Conservation (phyloP, 2,113 vertebrate species). For the Cygnus atratus region DNA sequence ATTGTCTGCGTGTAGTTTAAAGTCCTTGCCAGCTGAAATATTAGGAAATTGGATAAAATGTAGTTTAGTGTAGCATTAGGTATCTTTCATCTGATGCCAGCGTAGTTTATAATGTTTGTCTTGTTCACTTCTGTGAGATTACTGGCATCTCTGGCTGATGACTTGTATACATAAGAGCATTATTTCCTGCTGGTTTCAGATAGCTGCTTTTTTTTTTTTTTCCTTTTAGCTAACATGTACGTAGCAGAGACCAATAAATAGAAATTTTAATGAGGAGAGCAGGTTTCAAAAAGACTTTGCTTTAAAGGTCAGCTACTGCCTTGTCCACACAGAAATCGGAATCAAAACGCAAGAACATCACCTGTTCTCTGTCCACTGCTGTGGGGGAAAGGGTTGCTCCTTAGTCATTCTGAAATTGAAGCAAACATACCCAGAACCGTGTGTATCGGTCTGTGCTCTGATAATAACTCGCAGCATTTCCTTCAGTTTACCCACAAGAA, state of each 20-base stretch:
- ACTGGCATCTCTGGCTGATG: neutral
- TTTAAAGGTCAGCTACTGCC: neutral
- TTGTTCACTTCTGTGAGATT: neutral
- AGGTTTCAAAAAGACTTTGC: neutral
- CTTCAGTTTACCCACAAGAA: neutral
- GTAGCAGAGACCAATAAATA: neutral
- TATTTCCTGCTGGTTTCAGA: neutral
- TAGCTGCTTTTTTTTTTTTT: neutral
- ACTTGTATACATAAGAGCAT: neutral
- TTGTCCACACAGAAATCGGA: neutral
- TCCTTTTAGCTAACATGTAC: accelerated
- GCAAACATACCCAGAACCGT: neutral
- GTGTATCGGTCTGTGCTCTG: neutral
- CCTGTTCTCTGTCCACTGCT: neutral
- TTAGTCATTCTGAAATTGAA: neutral
- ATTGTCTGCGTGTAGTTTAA: accelerated
- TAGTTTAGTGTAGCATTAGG: neutral
- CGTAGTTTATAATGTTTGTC: neutral
- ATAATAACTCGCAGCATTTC: neutral
- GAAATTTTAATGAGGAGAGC: neutral
- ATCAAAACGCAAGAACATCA: neutral
- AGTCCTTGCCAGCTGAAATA: neutral
- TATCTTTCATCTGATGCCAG: neutral
- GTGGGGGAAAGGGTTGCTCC: neutral
- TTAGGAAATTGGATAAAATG: neutral